Base-by-base conservation (phyloP, 2,113 vertebrate genomes). In the Manacus vitellinus region DNA sequence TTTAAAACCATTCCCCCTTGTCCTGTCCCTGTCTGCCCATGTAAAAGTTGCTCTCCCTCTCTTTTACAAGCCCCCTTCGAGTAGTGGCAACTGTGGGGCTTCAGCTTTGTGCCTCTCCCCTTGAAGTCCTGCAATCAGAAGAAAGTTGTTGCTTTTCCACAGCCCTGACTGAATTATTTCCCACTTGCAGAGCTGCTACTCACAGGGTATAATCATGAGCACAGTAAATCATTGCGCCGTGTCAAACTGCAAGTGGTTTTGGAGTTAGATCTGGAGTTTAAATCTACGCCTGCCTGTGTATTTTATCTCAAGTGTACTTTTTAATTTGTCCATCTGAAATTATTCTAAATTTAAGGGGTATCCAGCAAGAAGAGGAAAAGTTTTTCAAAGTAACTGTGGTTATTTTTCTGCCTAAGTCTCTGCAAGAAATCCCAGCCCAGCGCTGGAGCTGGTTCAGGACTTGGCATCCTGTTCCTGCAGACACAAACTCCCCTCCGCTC, bases 221-320 rank as follows among this genome's bases (percentile, higher is more conserved):
- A 7, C 71, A 62, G 63, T 94, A 95, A 96, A 95, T 97, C 95
- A 89, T 3, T 13, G 23, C 5, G 11, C 65, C 5, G 5, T 31
- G 70, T 87, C 94, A 76, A 37, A 41, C 71, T 89, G 89, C 54
- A 20, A 96, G 87, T 70, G 81, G 51, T 72, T 93, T 87, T 79
- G 92, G 95, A 93, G 77, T 79, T 49, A 81, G 81, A 89, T 62
- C 74, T 20, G 10, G 89, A 76, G 89, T 37, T 96, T 67, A 93
- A 73, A 88, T 76, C 78, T 68, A 17, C 1, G 0, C 20, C 85
- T 63, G 85, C 66, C 82, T 89, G 49, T 51, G 83, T 88, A 85
- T 88, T 94, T 93, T 76, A 93, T 93, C 87, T 95, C 62, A 85
- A 66, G 92, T 39, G 94, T 76, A 76, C 85, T 92, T 94, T 94